Evolutionary conservation across 2,113 vertebrate genomes (phyloP).

Genomic region (Suncus etruscus): DNA sequence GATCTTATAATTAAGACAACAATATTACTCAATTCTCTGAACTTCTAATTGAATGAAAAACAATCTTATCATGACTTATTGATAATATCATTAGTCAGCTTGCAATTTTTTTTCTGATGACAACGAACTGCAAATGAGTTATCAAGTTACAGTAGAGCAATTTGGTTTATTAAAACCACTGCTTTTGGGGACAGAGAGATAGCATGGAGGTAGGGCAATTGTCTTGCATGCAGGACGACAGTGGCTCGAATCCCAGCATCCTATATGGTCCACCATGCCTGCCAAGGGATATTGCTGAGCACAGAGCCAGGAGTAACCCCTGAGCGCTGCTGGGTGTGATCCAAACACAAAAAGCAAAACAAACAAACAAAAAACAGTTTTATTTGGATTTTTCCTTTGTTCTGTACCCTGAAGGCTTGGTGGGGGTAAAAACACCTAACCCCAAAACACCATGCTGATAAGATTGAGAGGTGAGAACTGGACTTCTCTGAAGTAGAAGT

Average conservation of each 20-base stretch:
- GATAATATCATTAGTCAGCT: neutral
- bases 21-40: neutral
- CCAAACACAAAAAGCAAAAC: too few species aligned
- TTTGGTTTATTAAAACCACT: neutral
- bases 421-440: neutral
- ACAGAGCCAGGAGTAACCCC: too few species aligned
- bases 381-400: neutral
- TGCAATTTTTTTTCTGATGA: neutral
- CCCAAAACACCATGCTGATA: neutral
- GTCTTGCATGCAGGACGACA: too few species aligned
- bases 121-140: slow-evolving; percentile 20
- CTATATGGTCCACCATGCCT: too few species aligned
- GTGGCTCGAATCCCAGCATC: too few species aligned
- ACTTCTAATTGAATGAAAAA: slow-evolving; percentile 17
- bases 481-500: neutral
- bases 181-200: too few species aligned
- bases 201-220: too few species aligned
- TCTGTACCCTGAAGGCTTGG: neutral
- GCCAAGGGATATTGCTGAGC: too few species aligned
- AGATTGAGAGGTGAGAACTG: neutral
- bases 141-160: neutral
- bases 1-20: slow-evolving; percentile 4
- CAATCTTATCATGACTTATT: neutral
- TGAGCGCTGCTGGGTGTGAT: too few species aligned
- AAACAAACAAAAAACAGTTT: neutral